Percentiles rank a stretch among this genome's conserved stretches.
phyloP scores from a whole-genome alignment of 1,140 invertebrate genomes.

The Bombus terrestris region DNA sequence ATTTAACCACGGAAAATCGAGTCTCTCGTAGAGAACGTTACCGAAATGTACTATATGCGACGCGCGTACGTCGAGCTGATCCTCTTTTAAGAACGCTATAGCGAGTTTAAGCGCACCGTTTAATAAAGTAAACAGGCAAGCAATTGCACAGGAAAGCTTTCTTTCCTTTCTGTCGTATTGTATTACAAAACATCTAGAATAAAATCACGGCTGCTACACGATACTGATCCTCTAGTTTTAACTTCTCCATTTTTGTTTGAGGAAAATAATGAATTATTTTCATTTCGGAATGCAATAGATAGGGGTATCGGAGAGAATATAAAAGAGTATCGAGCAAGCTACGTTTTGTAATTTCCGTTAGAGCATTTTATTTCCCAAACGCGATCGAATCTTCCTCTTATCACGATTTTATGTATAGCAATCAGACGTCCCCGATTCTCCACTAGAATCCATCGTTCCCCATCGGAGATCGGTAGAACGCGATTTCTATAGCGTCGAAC shows the following conservation, averaged over 20 bases:
- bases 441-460: not conserved
- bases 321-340: not conserved
- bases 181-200: too few species aligned
- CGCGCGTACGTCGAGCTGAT: too few species aligned
- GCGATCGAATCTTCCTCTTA: not conserved
- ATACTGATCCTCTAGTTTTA: not conserved
- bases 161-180: not conserved
- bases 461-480: not conserved
- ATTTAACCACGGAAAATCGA: slow-evolving; percentile 55
- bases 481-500: not conserved
- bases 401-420: slow-evolving; percentile 11
- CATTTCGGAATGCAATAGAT: not conserved
- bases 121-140: slow-evolving; percentile 1
- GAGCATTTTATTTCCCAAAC: not conserved
- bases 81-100: not conserved
- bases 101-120: not conserved
- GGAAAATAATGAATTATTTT: not conserved
- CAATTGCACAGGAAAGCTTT: not conserved
- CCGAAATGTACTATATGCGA: not conserved
- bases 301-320: not conserved
- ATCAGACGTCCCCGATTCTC: slow-evolving; percentile 2
- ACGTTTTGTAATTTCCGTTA: not conserved
- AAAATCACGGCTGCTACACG: not conserved
- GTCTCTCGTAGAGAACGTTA: slow-evolving; percentile 29
- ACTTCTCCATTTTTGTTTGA: not conserved